A percentile compares a stretch with the other conserved stretches of the same genome.
These are phyloP conservation scores for Axis porcinus DNA, from an alignment of 2,113 vertebrate species.

Conservation along the genomic window DNA sequence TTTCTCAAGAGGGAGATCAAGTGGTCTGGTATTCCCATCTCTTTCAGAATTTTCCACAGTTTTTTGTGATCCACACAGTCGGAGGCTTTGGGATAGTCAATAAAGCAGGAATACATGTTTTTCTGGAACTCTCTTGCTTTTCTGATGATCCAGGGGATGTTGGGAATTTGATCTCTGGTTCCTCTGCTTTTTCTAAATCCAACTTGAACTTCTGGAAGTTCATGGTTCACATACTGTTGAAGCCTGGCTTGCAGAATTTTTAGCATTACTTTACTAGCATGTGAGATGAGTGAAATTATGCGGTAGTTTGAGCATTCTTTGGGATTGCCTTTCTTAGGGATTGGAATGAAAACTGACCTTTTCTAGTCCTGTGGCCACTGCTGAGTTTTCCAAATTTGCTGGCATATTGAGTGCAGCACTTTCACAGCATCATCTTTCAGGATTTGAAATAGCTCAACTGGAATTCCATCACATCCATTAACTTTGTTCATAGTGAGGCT, in stretches of 20 bases:
- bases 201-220: background rate
- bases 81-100: background rate
- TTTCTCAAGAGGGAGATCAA: background rate
- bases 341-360: background rate
- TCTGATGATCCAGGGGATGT: fast-evolving
- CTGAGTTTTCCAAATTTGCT: background rate
- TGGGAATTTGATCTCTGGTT: background rate
- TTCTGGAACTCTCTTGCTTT: background rate
- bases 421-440: background rate
- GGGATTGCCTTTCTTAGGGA: background rate
- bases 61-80: background rate
- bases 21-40: background rate
- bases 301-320: background rate
- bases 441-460: background rate
- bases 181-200: background rate
- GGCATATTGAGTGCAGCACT: background rate
- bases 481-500: background rate
- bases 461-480: background rate
- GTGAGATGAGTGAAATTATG: background rate
- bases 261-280: background rate
- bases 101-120: background rate
- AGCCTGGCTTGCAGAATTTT: background rate
- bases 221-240: background rate
- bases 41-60: background rate
- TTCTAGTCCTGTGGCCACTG: background rate